Percentiles rank a stretch among this genome's conserved stretches.
Evolutionary conservation across 2,888 invertebrate species (phyloP).

Genomic region (Andrena marginata): DNA sequence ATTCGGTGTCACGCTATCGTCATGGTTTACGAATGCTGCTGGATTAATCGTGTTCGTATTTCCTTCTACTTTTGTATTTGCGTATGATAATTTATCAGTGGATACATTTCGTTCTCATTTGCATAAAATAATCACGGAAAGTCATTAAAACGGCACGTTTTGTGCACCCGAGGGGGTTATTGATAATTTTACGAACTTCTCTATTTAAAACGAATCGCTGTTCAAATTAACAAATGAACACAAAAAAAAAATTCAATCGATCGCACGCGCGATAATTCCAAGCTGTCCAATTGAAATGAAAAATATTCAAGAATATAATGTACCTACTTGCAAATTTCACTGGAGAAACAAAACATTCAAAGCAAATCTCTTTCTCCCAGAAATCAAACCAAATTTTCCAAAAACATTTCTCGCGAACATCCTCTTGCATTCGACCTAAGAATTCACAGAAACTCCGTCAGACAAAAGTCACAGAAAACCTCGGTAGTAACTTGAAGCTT

Average conservation of each 20-base stretch:
- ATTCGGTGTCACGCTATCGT: slow-evolving; percentile 35
- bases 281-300: too few species aligned
- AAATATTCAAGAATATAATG: too few species aligned
- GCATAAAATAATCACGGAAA: slow-evolving; percentile 25
- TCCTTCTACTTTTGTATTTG: slow-evolving; percentile 18
- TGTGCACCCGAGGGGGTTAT: not conserved
- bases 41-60: slow-evolving; percentile 39
- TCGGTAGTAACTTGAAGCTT: too few species aligned
- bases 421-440: too few species aligned
- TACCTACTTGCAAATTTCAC: too few species aligned
- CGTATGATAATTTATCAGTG: slow-evolving; percentile 33
- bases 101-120: slow-evolving; percentile 32
- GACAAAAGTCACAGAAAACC: too few species aligned
- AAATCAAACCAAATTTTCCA: too few species aligned
- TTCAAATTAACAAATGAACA: not conserved
- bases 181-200: slow-evolving; percentile 20
- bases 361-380: too few species aligned
- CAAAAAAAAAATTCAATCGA: not conserved
- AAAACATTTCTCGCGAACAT: too few species aligned
- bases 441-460: too few species aligned
- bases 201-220: slow-evolving; percentile 2
- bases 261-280: too few species aligned
- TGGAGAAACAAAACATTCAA: too few species aligned
- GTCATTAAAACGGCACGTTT: slow-evolving; percentile 7
- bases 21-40: slow-evolving; percentile 18